These are phyloP conservation scores for Chunga burmeisteri DNA, from an alignment of 2,113 vertebrate species.

Conservation along the genomic window DNA sequence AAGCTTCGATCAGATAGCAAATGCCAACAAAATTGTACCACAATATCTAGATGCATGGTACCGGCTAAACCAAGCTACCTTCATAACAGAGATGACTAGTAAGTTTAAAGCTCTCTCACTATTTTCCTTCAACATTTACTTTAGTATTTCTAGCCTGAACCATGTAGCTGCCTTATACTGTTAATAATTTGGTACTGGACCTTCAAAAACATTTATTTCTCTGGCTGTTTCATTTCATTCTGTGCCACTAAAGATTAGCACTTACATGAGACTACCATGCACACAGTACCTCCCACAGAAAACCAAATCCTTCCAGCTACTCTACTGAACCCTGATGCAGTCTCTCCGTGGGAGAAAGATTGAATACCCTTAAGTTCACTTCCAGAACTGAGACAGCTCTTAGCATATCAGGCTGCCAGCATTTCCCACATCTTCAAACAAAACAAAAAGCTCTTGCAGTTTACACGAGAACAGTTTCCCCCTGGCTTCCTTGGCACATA, in stretches of 20 bases:
- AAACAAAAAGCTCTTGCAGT: background rate
- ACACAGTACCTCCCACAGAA: background rate
- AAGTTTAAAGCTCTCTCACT: background rate
- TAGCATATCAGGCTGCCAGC: background rate
- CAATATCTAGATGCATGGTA: slow-evolving; percentile 33
- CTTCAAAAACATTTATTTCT: background rate
- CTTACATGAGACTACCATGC: background rate
- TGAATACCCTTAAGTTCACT: background rate
- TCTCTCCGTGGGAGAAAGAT: background rate
- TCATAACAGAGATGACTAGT: slow-evolving; percentile 29
- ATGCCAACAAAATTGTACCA: slow-evolving; percentile 4
- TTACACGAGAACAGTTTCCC: background rate
- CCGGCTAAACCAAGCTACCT: background rate
- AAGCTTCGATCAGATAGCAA: background rate
- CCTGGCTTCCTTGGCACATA: background rate
- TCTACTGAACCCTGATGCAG: background rate
- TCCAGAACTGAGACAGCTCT: background rate
- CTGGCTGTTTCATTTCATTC: background rate
- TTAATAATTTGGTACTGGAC: background rate
- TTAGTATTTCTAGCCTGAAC: background rate
- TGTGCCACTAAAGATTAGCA: background rate
- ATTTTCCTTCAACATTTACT: background rate
- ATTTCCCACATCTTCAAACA: background rate
- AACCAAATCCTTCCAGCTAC: background rate
- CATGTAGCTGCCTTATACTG: background rate